Percentiles rank a stretch among this genome's conserved stretches.
phyloP scores from a whole-genome alignment of 35 echinoderm and acorn worm species.

The Stichopus chloronotus region DNA sequence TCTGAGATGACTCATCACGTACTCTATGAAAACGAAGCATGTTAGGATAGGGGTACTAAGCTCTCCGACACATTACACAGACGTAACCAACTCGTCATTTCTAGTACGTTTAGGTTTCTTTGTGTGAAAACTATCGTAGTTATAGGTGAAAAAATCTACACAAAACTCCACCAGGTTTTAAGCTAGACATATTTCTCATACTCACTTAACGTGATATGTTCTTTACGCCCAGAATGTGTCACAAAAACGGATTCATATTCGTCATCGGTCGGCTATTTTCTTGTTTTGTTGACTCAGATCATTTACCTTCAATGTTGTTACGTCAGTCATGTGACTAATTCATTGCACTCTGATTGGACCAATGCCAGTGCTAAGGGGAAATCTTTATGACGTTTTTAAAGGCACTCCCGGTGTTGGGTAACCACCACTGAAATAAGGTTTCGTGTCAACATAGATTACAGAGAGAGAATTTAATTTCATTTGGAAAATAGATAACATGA shows the following conservation, averaged over 20 bases:
- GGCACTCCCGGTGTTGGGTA: slow-evolving; percentile 55
- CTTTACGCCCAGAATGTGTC: neutral
- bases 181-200: neutral
- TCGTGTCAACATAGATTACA: neutral
- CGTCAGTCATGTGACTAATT: slow-evolving; percentile 46
- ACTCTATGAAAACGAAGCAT: neutral
- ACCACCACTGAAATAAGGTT: slow-evolving; percentile 26
- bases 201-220: neutral
- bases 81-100: slow-evolving; percentile 35
- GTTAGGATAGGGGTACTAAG: slow-evolving; percentile 33
- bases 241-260: slow-evolving; percentile 31
- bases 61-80: neutral
- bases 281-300: slow-evolving; percentile 57
- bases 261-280: neutral
- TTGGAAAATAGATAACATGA: too few relatives aligned
- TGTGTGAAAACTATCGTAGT: neutral
- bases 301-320: slow-evolving; percentile 55
- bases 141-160: neutral
- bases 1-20: slow-evolving; percentile 39
- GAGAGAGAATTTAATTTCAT: too few relatives aligned
- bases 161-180: neutral
- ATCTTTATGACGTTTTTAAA: slow-evolving; percentile 56
- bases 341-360: neutral
- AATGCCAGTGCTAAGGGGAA: slow-evolving; percentile 37
- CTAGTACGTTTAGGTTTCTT: neutral